These are phyloP conservation scores for Drosophila tani DNA, from an alignment of 1,140 invertebrate genomes.

Conservation along the genomic window DNA sequence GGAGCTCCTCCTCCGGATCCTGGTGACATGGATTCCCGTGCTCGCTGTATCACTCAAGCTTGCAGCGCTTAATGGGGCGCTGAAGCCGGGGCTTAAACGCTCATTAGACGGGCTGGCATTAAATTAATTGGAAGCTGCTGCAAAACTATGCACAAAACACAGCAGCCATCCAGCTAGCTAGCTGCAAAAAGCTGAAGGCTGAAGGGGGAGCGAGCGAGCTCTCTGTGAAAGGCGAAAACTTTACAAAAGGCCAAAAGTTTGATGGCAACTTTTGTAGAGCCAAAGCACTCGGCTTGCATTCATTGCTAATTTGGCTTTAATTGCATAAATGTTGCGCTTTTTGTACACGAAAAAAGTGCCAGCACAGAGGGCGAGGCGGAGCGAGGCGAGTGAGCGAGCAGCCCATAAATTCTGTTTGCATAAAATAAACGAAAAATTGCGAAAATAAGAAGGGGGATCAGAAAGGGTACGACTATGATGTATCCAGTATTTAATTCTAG, in stretches of 20 bases:
- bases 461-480: background rate
- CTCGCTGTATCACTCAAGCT: constrained; percentile 17
- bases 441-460: constrained; percentile 6
- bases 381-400: constrained; percentile 14
- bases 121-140: constrained; percentile 82
- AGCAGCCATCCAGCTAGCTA: background rate
- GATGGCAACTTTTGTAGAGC: constrained; percentile 79
- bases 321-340: constrained; percentile 83
- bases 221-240: constrained; percentile 67
- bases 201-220: constrained; percentile 5
- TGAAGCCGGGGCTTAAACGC: constrained; percentile 73
- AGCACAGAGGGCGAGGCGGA: constrained; percentile 2
- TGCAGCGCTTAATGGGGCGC: constrained; percentile 30
- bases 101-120: constrained; percentile 79
- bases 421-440: constrained; percentile 50
- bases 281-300: constrained; percentile 81
- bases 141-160: constrained; percentile 59
- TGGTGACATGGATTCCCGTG: constrained; percentile 11
- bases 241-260: constrained; percentile 83
- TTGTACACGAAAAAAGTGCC: constrained; percentile 67
- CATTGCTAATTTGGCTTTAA: constrained; percentile 83
- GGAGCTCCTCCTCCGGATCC: constrained; percentile 2
- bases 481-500: background rate
- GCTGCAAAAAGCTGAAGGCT: constrained; percentile 12
- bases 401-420: constrained; percentile 71